Conservation (phyloP, 2,888 invertebrate species). For the Serripes groenlandicus region DNA sequence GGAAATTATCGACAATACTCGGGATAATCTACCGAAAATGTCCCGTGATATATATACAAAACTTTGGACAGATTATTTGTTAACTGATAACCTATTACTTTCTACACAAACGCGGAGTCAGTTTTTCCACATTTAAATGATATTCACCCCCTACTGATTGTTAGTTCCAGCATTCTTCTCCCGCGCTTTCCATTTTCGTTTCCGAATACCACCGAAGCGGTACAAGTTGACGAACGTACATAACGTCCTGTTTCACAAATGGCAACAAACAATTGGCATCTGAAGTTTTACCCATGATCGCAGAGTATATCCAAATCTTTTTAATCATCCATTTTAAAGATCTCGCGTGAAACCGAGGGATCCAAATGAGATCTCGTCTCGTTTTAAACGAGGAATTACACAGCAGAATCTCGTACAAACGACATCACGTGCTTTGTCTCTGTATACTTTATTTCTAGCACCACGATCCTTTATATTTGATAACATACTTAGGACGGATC, state of each 20-base stretch:
- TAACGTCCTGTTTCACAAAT: neutral
- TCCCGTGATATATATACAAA: neutral
- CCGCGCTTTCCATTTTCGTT: neutral
- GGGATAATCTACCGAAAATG: neutral
- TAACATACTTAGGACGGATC: too few relatives aligned
- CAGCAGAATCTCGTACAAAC: too few relatives aligned
- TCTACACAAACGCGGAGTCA: neutral
- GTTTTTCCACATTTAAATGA: neutral
- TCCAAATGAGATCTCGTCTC: too few relatives aligned
- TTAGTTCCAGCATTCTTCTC: neutral
- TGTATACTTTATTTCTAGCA: too few relatives aligned
- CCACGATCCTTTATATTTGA: too few relatives aligned
- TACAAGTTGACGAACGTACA: neutral
- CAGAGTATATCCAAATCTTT: too few relatives aligned
- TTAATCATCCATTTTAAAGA: too few relatives aligned
- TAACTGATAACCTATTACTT: neutral
- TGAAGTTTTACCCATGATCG: too few relatives aligned
- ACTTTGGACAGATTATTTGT: constrained; percentile 10
- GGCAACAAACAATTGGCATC: too few relatives aligned
- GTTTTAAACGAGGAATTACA: too few relatives aligned
- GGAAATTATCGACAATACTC: neutral
- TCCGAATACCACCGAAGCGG: neutral
- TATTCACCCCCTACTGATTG: neutral
- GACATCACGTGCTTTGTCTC: too few relatives aligned
- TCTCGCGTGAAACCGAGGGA: too few relatives aligned